Conservation (phyloP, 2,797 vertebrate species). For the Pseudopleuronectes americanus region DNA sequence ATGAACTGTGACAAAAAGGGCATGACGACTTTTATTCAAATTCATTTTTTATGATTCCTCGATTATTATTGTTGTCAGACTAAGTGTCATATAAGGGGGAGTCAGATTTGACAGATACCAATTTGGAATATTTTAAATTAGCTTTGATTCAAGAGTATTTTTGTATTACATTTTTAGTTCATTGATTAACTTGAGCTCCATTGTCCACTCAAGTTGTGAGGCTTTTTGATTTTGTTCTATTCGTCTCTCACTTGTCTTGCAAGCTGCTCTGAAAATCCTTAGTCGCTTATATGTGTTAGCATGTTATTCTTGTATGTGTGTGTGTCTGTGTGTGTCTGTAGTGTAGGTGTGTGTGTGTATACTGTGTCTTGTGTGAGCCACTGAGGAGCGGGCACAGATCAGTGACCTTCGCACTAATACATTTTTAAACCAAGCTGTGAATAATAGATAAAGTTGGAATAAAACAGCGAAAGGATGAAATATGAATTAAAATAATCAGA, state of each 20-base stretch:
- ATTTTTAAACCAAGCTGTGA: conserved; percentile 72
- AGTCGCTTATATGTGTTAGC: neutral
- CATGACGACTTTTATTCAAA: neutral
- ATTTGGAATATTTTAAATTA: no score
- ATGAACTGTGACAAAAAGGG: neutral
- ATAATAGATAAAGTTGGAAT: conserved; percentile 75
- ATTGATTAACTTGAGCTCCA: no score
- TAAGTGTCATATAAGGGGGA: no score
- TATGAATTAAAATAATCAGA: conserved; percentile 73
- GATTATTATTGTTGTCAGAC: no score
- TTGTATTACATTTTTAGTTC: no score
- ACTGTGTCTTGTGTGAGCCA: conserved; percentile 22
- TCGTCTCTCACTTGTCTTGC: neutral
- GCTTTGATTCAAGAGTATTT: no score
- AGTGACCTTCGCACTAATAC: conserved; percentile 69
- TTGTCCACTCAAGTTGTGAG: no score
- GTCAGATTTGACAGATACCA: no score
- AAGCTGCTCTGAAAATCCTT: conserved; percentile 10
- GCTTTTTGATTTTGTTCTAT: neutral
- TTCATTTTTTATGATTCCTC: no score
- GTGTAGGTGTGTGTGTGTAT: neutral
- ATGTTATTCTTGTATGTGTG: conserved; percentile 34
- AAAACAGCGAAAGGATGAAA: conserved; percentile 68
- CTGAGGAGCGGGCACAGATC: conserved; percentile 44
- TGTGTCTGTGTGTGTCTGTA: conserved; percentile 6